phyloP scores from a whole-genome alignment of 2,888 invertebrate species.

The Leptodirus hochenwartii region DNA sequence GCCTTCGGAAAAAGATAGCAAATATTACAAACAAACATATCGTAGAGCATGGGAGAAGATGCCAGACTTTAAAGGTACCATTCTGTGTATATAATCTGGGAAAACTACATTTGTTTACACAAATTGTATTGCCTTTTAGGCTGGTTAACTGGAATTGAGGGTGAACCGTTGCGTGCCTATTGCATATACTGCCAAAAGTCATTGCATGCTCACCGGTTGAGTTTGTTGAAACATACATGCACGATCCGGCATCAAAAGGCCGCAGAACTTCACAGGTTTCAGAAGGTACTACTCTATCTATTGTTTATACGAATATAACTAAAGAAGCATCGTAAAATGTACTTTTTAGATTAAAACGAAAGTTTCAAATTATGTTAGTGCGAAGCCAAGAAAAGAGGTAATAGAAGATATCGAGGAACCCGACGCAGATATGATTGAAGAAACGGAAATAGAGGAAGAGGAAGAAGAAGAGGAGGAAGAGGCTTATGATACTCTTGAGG shows the following conservation, averaged over 20 bases:
- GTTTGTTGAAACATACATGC: constrained; percentile 38
- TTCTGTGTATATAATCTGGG: background rate
- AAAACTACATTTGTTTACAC: background rate
- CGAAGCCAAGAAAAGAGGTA: background rate
- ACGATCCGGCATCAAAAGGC: constrained; percentile 38
- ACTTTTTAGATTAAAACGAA: constrained; percentile 10
- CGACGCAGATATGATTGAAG: constrained; percentile 2
- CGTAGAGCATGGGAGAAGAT: constrained; percentile 38
- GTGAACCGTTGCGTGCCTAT: constrained; percentile 35
- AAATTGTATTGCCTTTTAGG: constrained; percentile 22
- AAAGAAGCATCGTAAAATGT: background rate
- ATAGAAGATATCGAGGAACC: constrained; percentile 5
- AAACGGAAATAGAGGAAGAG: constrained; percentile 6
- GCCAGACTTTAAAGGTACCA: constrained; percentile 37
- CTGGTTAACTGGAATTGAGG: constrained; percentile 35
- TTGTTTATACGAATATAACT: background rate
- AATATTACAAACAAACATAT: constrained; percentile 36
- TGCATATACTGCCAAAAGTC: constrained; percentile 37
- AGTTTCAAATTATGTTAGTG: background rate
- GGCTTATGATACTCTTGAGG: constrained; percentile 8
- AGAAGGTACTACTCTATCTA: constrained; percentile 15
- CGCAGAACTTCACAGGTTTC: constrained; percentile 21
- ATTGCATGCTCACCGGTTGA: constrained; percentile 37
- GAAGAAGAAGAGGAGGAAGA: constrained; percentile 9
- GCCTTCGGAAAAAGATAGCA: constrained; percentile 20